Evolutionary conservation across 2,797 vertebrate species (phyloP), one percentile per base, ranked within the genome.

Genomic region (Glyptemys insculpta): DNA sequence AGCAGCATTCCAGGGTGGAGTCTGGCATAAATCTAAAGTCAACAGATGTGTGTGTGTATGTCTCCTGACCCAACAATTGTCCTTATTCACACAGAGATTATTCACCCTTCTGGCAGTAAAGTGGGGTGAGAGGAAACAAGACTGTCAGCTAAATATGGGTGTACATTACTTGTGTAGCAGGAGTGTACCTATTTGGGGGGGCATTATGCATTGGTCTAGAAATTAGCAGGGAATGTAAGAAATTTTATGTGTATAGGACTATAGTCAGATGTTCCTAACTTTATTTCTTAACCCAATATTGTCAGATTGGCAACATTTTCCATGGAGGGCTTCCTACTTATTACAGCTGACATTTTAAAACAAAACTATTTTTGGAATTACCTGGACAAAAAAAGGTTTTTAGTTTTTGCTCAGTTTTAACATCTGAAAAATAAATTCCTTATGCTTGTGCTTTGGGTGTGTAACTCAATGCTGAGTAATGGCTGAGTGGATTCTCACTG

Each of bases 271-370:
- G 87, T 94, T 94, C 94, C 87, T 80, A 68, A 92, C 78, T 84
- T 84, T 89, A 78, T 78, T 78, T 49, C 86, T 79, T 92, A 96
- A 83, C 89, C 92, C 97, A 97, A 97, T 84, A 95, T 76, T 91
- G 83, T 96, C 81, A 95, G 96, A 96, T 97, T 96, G 95, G 93
- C 80, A 97, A 86, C 97, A 83, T 52, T 93, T 91, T 79, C 95
- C 96, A 91, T 92, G 23, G 47, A 94, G 59, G 11, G 62, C 21
- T 79, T 41, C 52, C 49, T 93, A 92, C 84, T 96, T 96, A 93
- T 91, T 49, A 78, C 12, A 78, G 74, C 25, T 18, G 27, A 92
- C 87, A 52, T 31, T 95, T 94, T 85, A 49, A 96, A 95, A 95
- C 72, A 95, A 92, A 94, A 88, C 16, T 97, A 95, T 95, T 96